Conservation (phyloP, 2,888 invertebrate species). For the Epicampocera succincta region DNA sequence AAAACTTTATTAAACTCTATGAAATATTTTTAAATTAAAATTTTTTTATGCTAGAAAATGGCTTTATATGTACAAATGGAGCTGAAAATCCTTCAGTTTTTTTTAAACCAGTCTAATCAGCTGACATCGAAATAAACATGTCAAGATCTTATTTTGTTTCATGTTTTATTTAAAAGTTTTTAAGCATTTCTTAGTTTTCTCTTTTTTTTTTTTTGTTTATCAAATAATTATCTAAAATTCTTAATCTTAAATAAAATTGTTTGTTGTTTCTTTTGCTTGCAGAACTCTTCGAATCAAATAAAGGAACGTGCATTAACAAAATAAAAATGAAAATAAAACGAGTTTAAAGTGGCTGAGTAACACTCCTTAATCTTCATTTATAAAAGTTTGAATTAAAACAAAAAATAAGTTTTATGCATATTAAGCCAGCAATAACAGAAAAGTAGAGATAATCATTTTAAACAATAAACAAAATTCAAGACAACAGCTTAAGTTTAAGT, state of each 20-base stretch:
- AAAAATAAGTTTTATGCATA: conserved; percentile 7
- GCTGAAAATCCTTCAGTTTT: too few species aligned
- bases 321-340: too few species aligned
- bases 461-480: conserved; percentile 1
- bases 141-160: too few species aligned
- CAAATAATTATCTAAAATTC: conserved; percentile 54
- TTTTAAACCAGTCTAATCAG: too few species aligned
- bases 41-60: too few species aligned
- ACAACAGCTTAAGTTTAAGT: neutral
- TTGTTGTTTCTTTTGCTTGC: conserved; percentile 45
- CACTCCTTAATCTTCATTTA: conserved; percentile 50
- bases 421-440: neutral
- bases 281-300: conserved; percentile 46
- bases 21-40: too few species aligned
- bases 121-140: too few species aligned
- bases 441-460: conserved; percentile 17
- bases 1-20: too few species aligned
- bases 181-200: neutral
- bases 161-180: neutral
- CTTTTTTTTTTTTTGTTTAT: too few species aligned
- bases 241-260: conserved; percentile 56
- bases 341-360: conserved; percentile 33
- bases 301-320: conserved; percentile 35
- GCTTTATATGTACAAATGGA: too few species aligned
- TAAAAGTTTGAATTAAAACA: neutral